Evolutionary conservation across 2,797 vertebrate species (phyloP).

Genomic region (Gymnothorax reevesii): DNA sequence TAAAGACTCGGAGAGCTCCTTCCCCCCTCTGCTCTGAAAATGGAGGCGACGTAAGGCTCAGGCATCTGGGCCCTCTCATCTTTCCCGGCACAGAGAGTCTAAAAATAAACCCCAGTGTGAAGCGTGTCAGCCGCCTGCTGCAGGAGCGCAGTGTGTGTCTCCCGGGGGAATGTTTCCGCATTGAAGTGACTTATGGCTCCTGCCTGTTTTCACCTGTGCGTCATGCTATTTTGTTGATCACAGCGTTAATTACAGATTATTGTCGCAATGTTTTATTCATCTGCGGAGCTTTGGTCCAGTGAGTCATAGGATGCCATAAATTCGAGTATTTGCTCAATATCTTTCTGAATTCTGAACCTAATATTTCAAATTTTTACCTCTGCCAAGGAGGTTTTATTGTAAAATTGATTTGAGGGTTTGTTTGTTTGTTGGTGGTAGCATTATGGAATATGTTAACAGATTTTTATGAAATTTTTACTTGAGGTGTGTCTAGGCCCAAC

Average conservation of each 20-base stretch:
- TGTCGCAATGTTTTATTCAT: background rate
- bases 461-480: too few relatives aligned
- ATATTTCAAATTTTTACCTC: background rate
- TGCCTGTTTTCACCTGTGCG: background rate
- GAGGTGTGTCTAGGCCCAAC: too few relatives aligned
- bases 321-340: background rate
- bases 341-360: background rate
- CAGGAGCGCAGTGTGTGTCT: constrained; percentile 11
- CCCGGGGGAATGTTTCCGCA: background rate
- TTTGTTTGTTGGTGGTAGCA: too few relatives aligned
- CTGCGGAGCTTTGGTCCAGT: background rate
- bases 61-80: constrained; percentile 29
- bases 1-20: background rate
- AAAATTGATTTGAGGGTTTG: too few relatives aligned
- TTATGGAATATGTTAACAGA: too few relatives aligned
- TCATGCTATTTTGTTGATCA: background rate
- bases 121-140: constrained; percentile 16
- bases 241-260: background rate
- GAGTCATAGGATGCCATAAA: background rate
- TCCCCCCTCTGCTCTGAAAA: background rate
- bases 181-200: background rate
- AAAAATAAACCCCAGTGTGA: constrained; percentile 26
- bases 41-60: constrained; percentile 13
- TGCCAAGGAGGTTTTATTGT: too few relatives aligned
- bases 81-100: constrained; percentile 24